These are phyloP conservation scores for Barypeithes pellucidus DNA, from an alignment of 2,888 invertebrate genomes.

Conservation along the genomic window DNA sequence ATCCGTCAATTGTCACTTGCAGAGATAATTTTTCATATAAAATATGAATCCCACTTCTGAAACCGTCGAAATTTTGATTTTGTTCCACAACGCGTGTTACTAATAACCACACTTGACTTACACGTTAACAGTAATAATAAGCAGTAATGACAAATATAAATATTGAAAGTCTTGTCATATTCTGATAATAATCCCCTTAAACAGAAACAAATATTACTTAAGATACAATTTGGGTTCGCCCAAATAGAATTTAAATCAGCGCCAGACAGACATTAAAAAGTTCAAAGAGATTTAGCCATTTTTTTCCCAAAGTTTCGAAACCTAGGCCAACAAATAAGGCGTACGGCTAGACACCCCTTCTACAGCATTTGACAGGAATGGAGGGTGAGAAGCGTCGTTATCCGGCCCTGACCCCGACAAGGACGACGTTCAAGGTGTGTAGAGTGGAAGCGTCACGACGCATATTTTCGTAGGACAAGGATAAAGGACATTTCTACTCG, in stretches of 20 bases:
- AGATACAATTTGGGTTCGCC: too few relatives aligned
- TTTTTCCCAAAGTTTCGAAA: slow-evolving; percentile 26
- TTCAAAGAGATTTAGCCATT: not conserved
- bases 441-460: slow-evolving; percentile 31
- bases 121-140: too few relatives aligned
- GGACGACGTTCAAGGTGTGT: slow-evolving; percentile 41
- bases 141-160: too few relatives aligned
- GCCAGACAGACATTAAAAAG: not conserved
- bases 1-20: too few relatives aligned
- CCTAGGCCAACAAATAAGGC: slow-evolving; percentile 43
- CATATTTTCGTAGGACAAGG: slow-evolving; percentile 15
- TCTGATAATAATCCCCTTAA: not conserved
- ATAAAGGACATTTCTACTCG: not conserved
- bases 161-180: not conserved
- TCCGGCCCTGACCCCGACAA: slow-evolving; percentile 53
- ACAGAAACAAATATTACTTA: not conserved
- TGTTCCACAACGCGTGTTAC: too few relatives aligned
- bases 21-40: too few relatives aligned
- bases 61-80: too few relatives aligned
- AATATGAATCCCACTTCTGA: too few relatives aligned
- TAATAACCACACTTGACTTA: too few relatives aligned
- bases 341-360: slow-evolving; percentile 51
- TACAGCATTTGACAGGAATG: slow-evolving; percentile 24
- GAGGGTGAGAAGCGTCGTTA: slow-evolving; percentile 41
- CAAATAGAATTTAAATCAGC: not conserved